Evolutionary conservation across 2,888 invertebrate genomes (phyloP).

Genomic region (Eupithecia insigniata): DNA sequence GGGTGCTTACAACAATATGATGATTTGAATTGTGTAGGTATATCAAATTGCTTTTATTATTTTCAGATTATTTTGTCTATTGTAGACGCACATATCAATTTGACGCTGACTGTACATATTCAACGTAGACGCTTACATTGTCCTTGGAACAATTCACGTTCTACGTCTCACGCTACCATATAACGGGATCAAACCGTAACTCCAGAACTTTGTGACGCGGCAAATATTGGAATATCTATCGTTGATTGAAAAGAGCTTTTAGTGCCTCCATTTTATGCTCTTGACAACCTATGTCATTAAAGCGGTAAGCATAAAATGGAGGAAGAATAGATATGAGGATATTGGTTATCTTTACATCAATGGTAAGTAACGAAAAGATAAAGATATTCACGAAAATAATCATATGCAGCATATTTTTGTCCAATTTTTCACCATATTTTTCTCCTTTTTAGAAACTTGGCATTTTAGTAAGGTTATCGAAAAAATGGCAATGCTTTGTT

Average conservation of each 20-base stretch:
- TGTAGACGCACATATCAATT: too few relatives aligned
- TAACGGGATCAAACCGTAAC: conserved; percentile 3
- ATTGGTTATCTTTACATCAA: too few relatives aligned
- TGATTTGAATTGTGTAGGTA: too few relatives aligned
- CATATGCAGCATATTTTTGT: not conserved
- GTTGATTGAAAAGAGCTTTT: conserved; percentile 1
- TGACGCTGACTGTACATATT: not conserved
- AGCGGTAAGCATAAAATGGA: not conserved
- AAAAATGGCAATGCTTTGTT: too few relatives aligned
- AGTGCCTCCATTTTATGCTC: too few relatives aligned
- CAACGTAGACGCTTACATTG: not conserved
- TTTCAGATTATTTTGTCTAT: too few relatives aligned
- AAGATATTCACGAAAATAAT: not conserved
- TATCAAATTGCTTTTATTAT: too few relatives aligned
- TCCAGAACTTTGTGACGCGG: not conserved
- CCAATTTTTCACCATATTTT: too few relatives aligned
- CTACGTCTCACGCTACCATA: not conserved
- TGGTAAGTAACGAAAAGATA: too few relatives aligned
- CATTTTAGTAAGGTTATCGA: too few relatives aligned
- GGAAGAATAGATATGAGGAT: not conserved
- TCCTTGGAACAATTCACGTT: conserved; percentile 4
- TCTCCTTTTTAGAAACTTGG: not conserved
- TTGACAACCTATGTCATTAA: too few relatives aligned
- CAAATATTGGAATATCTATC: conserved; percentile 3
- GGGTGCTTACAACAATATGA: too few relatives aligned